Evolutionary conservation across 1,140 invertebrate genomes (phyloP), one percentile per base, ranked within the genome.

Genomic region (Drosophila prosaltans): DNA sequence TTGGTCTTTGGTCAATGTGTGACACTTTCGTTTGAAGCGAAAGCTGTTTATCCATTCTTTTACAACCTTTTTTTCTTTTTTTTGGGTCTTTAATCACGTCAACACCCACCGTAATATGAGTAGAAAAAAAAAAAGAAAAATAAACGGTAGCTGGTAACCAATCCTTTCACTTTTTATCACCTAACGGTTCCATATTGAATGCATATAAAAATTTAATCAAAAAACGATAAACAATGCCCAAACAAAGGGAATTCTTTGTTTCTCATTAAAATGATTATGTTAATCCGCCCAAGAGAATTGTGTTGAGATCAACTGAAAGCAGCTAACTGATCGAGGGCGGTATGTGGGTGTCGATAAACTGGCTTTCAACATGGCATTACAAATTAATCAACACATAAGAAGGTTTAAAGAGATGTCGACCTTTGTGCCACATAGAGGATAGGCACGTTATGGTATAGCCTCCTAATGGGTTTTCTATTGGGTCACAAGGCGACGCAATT

Each of bases 331-430:
- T n/a, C 9, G 16, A 11, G n/a, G 24, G 39, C 10, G 39, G 39
- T 10, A 32, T 41, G 83, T 88, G 80, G 82, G 82, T 76, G 83
- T 88, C 59, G 64, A 55, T 78, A 16, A 41, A 45, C 32, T 36
- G 32, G 62, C 74, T 81, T 43, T 75, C 79, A 85, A 79, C 66
- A 72, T 88, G 45, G 78, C 9, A 51, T 1, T 77, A 86, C 83
- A 89, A 86, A 86, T 86, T 86, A 86, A 86, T 86, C 80, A 83
- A 83, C 80, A 89, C 80, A 48, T 71, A 80, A 89, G 16, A 21
- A 10, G 16, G 32, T 36, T 36, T 36, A 6, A 2, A 48, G 21
- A 51, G 57, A 45, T 55, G 65, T 16, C 60, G 80, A 88, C 80
- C 83, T 83, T 89, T 88, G 83, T 83, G 64, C 84, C 69, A 86